A percentile compares a stretch with the other conserved stretches of the same genome.
These are phyloP conservation scores for Centruroides vittatus DNA, from an alignment of 1,140 invertebrate species.

Conservation along the genomic window DNA sequence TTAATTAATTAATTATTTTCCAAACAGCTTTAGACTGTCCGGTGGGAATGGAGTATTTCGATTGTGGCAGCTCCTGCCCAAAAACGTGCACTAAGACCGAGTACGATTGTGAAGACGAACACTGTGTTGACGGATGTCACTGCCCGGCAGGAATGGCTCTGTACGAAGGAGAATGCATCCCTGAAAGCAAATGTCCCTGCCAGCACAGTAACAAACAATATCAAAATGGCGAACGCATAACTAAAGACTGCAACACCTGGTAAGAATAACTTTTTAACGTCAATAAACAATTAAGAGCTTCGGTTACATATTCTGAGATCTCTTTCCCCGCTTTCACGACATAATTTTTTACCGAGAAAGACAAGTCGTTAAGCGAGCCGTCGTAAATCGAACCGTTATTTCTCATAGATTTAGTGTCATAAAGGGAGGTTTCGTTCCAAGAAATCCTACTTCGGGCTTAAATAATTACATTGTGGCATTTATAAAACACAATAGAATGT, in stretches of 20 bases:
- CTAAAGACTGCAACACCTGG: constrained; percentile 29
- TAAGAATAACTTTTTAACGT: constrained; percentile 8
- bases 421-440: too few species aligned
- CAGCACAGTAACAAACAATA: constrained; percentile 19
- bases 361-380: too few species aligned
- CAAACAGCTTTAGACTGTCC: constrained; percentile 10
- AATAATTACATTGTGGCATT: too few species aligned
- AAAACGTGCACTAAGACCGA: constrained; percentile 21
- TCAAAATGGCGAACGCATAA: constrained; percentile 19
- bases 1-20: too few species aligned
- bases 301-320: too few species aligned
- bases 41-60: constrained; percentile 22
- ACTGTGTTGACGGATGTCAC: constrained; percentile 70
- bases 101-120: constrained; percentile 11
- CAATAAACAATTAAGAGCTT: too few species aligned
- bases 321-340: too few species aligned
- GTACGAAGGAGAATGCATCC: constrained; percentile 34
- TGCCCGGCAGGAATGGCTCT: constrained; percentile 57
- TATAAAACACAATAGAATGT: too few species aligned
- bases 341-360: too few species aligned
- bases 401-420: too few species aligned
- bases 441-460: too few species aligned
- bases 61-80: constrained; percentile 26
- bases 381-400: too few species aligned
- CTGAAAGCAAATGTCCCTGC: constrained; percentile 24